phyloP scores from a whole-genome alignment of 2,888 invertebrate genomes.

The Maniola hyperantus region DNA sequence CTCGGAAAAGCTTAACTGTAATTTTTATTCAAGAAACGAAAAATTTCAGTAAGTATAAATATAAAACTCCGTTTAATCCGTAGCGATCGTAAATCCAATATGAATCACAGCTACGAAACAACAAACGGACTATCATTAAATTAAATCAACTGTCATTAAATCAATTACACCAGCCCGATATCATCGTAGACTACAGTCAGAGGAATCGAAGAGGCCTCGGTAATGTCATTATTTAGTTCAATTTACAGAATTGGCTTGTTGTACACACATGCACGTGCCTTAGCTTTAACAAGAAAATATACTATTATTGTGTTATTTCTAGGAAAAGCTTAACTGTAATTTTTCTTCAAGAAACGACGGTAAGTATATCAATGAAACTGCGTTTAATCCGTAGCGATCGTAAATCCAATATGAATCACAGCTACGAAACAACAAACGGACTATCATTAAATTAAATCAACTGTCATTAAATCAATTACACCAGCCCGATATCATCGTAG shows the following conservation, averaged over 20 bases:
- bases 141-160: slow-evolving; percentile 39
- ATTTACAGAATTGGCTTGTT: slow-evolving; percentile 77
- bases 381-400: not conserved
- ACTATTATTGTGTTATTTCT: no score
- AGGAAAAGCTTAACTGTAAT: no score
- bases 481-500: slow-evolving; percentile 30
- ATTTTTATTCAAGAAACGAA: no score
- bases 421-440: slow-evolving; percentile 26
- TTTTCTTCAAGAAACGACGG: no score
- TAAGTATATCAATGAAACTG: no score
- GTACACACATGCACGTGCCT: slow-evolving; percentile 76
- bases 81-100: slow-evolving; percentile 35
- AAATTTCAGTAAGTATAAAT: no score
- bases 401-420: slow-evolving; percentile 48
- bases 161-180: slow-evolving; percentile 39
- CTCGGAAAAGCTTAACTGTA: no score
- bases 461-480: slow-evolving; percentile 42
- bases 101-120: slow-evolving; percentile 46
- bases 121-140: slow-evolving; percentile 19
- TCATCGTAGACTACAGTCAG: slow-evolving; percentile 27
- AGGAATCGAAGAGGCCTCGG: slow-evolving; percentile 28
- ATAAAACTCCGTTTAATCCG: no score
- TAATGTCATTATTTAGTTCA: slow-evolving; percentile 77
- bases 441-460: slow-evolving; percentile 36
- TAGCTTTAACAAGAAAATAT: slow-evolving; percentile 52